Evolutionary conservation across 2,888 invertebrate species (phyloP).

Genomic region (Helleia helle): DNA sequence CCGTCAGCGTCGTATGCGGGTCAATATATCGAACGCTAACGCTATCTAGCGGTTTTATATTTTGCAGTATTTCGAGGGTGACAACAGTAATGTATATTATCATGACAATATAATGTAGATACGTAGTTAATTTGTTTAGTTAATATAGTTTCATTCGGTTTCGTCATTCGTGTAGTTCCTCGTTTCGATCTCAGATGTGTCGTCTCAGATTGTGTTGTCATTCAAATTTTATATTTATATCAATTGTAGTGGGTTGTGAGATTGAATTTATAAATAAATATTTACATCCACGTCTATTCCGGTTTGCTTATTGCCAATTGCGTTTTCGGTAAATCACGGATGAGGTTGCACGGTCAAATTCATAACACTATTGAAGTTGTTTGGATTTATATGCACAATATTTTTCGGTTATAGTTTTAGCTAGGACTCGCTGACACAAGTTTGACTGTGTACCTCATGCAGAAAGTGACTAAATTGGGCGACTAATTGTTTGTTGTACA

Average conservation of each 20-base stretch:
- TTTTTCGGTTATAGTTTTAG: too few relatives aligned
- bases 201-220: slow-evolving; percentile 28
- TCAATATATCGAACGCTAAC: too few relatives aligned
- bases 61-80: slow-evolving; percentile 4
- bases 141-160: slow-evolving; percentile 21
- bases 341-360: background rate
- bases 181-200: slow-evolving; percentile 56
- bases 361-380: too few relatives aligned
- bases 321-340: background rate
- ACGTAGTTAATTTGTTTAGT: slow-evolving; percentile 18
- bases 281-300: background rate
- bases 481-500: too few relatives aligned
- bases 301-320: background rate
- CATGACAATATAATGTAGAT: slow-evolving; percentile 24
- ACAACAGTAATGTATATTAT: slow-evolving; percentile 33
- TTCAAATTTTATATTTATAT: background rate
- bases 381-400: too few relatives aligned
- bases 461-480: too few relatives aligned
- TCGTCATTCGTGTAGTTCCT: slow-evolving; percentile 43
- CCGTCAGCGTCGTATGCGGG: too few relatives aligned
- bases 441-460: too few relatives aligned
- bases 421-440: too few relatives aligned
- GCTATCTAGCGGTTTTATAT: slow-evolving; percentile 15
- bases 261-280: slow-evolving; percentile 18
- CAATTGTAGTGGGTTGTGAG: slow-evolving; percentile 43